Base-by-base conservation (phyloP, 2,113 vertebrate species). In the Sitta europaea region DNA sequence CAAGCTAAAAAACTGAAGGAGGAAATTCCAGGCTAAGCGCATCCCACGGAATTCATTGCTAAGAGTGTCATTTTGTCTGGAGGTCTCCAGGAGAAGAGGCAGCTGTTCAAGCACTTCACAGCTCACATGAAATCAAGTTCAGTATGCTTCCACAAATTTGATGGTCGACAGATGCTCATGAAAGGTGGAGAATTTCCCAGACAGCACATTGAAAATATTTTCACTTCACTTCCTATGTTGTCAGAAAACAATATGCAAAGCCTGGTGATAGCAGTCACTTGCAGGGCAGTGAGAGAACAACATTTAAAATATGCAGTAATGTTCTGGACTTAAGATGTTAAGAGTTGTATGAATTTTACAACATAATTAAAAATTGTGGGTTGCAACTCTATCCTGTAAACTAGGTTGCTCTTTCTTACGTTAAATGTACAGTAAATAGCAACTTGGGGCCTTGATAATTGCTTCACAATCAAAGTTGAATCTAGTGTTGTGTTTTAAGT, bases 51-150 rank as follows among this genome's bases (percentile, higher is more conserved):
- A 96, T 95, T 96, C 5, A 92, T 86, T 94, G 78, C 82, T 40
- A 74, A 89, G 87, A 67, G 15, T 65, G 62, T 96, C 53, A 75
- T 95, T 97, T 97, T 92, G 63, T 97, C 86, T 96, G 82, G 95
- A 96, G 51, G 54, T 84, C 57, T 95, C 80, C 91, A 88, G 78
- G 94, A 96, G 71, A 89, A 90, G 75, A 95, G 59, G 31, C 97
- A 97, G 93, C 92, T 96, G 94, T 89, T 87, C 0, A 31, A 92
- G 43, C 35, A 47, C 85, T 94, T 88, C 71, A 57, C 85, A 91
- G 62, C 75, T 94, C 53, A 62, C 67, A 53, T 59, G 61, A 92
- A 84, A 94, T 77, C 33, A 74, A 88, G 71, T 94, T 93, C 73
- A 78, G 21, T 73, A 13, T 61, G 50, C 53, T 93, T 96, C 55